phyloP scores from a whole-genome alignment of 2,113 vertebrate genomes.

The Oncorhynchus mykiss region DNA sequence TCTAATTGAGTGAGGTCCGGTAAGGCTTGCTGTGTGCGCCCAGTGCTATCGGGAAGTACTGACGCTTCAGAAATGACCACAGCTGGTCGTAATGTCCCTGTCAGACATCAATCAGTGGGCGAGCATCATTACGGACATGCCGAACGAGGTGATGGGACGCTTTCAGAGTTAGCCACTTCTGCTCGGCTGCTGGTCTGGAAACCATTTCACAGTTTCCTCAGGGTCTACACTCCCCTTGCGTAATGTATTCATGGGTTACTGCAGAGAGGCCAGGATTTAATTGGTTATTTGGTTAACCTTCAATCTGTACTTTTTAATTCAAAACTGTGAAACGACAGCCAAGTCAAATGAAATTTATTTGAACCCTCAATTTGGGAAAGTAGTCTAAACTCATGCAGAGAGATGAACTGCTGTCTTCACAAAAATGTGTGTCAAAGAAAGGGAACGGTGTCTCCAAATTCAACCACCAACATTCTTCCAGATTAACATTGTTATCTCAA shows the following conservation, averaged over 20 bases:
- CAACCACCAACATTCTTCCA: conserved; percentile 40
- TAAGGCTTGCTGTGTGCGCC: neutral
- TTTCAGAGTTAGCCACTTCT: neutral
- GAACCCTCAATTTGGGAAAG: neutral
- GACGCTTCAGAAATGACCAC: conserved; percentile 1
- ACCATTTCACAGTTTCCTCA: neutral
- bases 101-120: conserved; percentile 3
- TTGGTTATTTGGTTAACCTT: neutral
- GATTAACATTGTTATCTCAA: conserved; percentile 39
- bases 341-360: neutral
- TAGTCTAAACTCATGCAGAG: neutral
- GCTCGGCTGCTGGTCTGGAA: no score
- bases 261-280: neutral
- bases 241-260: neutral
- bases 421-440: no score
- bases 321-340: neutral
- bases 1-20: neutral
- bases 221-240: neutral
- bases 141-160: neutral
- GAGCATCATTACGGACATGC: neutral
- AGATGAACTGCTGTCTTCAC: no score
- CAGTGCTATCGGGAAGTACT: neutral
- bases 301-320: neutral
- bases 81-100: conserved; percentile 4
- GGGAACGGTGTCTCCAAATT: no score